Evolutionary conservation across 2,797 vertebrate genomes (phyloP).

Genomic region (Hypotaenidia okinawae): DNA sequence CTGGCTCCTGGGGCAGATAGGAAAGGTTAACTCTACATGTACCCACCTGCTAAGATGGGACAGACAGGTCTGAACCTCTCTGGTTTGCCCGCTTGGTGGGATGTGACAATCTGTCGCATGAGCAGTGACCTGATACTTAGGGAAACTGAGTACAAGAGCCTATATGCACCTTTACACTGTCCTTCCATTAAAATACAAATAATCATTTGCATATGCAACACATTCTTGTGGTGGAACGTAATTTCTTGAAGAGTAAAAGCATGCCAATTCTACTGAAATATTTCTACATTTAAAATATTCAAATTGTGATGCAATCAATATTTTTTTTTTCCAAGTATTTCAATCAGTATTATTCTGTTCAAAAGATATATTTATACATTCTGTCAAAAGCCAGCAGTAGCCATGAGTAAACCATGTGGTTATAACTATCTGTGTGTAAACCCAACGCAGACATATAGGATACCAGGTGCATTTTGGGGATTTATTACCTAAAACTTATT

Average conservation of each 20-base stretch:
- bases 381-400: neutral
- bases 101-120: too few species aligned
- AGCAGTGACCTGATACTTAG: neutral
- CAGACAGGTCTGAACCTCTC: too few species aligned
- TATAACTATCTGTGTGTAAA: neutral
- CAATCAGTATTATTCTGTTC: neutral
- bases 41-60: too few species aligned
- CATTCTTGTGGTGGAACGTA: neutral
- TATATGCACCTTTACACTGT: neutral
- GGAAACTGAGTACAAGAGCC: neutral
- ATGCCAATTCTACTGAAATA: neutral
- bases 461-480: neutral
- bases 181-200: neutral
- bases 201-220: neutral
- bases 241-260: neutral
- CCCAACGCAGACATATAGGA: neutral
- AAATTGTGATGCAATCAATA: neutral
- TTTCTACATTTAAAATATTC: neutral
- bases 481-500: constrained; percentile 11
- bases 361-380: neutral
- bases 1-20: too few species aligned
- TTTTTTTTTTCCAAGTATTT: neutral
- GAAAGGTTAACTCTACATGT: too few species aligned
- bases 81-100: too few species aligned
- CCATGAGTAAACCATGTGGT: neutral